Evolutionary conservation across 1,140 invertebrate species (phyloP).

Genomic region (Philaenus spumarius): DNA sequence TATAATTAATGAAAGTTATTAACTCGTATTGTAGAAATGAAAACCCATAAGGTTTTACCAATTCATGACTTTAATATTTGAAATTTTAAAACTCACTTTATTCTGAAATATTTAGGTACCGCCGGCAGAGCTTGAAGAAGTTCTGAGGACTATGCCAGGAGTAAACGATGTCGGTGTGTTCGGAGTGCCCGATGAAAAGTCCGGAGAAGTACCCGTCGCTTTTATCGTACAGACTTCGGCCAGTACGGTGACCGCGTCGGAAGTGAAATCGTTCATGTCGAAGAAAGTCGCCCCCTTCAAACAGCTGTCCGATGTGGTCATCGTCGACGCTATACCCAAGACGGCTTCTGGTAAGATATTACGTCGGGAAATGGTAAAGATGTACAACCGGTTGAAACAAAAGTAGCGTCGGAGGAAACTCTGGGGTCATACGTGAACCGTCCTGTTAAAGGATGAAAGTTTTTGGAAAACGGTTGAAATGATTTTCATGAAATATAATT

Average conservation of each 20-base stretch:
- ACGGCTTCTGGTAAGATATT: slow-evolving; percentile 68
- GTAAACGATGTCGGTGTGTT: slow-evolving; percentile 65
- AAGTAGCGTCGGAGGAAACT: no score
- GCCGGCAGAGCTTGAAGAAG: slow-evolving; percentile 61
- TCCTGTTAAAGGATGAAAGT: no score
- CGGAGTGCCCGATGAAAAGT: slow-evolving; percentile 54
- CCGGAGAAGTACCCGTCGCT: slow-evolving; percentile 57
- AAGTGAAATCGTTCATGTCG: slow-evolving; percentile 47
- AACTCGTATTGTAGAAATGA: no score
- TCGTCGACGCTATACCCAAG: slow-evolving; percentile 64
- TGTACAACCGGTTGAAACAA: neutral
- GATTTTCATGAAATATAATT: no score
- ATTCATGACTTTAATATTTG: no score
- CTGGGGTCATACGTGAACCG: no score
- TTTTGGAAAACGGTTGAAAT: no score
- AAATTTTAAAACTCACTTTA: no score
- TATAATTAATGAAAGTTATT: no score
- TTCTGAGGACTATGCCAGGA: slow-evolving; percentile 56
- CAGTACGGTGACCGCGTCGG: no score
- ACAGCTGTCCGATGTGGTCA: slow-evolving; percentile 57
- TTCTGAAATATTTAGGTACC: no score
- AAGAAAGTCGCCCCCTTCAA: slow-evolving; percentile 60
- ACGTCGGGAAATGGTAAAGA: slow-evolving; percentile 48
- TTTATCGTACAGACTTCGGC: slow-evolving; percentile 44
- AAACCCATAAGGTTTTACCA: no score